Evolutionary conservation across 2,113 vertebrate species (phyloP), one percentile per base, ranked within the genome.

Genomic region (Pyrgilauda ruficollis): DNA sequence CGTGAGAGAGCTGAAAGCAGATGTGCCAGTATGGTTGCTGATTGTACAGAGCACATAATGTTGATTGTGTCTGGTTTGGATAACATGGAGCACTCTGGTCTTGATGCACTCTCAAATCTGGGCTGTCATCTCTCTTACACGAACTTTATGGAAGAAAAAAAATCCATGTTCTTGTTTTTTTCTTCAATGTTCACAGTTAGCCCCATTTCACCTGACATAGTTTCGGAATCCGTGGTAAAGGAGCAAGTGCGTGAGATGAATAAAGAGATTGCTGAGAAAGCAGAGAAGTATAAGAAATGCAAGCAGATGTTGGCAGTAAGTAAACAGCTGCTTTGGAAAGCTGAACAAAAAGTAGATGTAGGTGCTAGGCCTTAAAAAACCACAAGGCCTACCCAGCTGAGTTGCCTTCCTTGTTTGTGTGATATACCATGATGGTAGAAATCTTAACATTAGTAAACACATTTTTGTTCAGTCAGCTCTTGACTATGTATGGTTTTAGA

Each of bases 281-380:
- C 98, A 87, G 99, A 99, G 95, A 99, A 99, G 92, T 99, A 99
- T 98, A 99, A 98, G 96, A 99, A 99, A 96, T 99, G 98, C 98
- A 99, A 99, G 97, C 99, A 99, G 87, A 98, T 99, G 97, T 96
- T 99, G 89, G 95, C 98, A 97, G 99, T 99, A 98, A 98, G 98
- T 98, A 95, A 93, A 74, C 50, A 86, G 11, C 61, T 91, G 69
- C 62, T 88, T 96, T 3, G 15, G 66, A 96, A 90, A 94, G 47
- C 63, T 91, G 87, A 85, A 66, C 24, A 83, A 52, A 84, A 87
- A 49, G 26, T 81, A 92, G 74, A 35, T 89, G 3, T 73, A 89
- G 80, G 39, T 89, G 75, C n/a, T 82, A 84, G 77, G 73, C 61
- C 47, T 90, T 63, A 44, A 77, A 44, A 77, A 90, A 31, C 14